Conservation (phyloP, 2,797 vertebrate genomes). For the Chloroceryle inda region DNA sequence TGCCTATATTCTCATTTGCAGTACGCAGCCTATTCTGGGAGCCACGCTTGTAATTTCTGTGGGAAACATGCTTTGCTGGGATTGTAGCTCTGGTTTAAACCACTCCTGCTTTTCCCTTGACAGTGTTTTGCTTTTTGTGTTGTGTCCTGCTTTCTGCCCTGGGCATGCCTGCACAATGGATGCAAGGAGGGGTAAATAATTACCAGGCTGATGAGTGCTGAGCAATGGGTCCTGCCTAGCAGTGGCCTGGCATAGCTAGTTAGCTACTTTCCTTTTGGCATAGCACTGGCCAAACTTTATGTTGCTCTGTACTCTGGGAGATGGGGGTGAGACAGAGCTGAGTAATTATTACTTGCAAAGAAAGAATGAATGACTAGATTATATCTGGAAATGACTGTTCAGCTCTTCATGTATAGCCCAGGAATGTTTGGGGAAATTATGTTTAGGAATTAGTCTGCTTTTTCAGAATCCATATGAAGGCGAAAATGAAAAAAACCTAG, state of each 20-base stretch:
- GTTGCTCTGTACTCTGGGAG: neutral
- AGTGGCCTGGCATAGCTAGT: neutral
- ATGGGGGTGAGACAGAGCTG: neutral
- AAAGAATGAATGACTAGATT: neutral
- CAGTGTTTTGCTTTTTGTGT: neutral
- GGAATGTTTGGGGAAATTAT: neutral
- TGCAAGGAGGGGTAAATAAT: neutral
- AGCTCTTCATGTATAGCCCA: neutral
- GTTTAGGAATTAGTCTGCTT: neutral
- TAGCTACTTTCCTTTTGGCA: neutral
- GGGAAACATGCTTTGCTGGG: neutral
- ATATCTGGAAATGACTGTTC: neutral
- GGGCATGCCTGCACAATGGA: neutral
- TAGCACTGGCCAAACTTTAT: neutral
- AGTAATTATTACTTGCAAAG: constrained; percentile 5
- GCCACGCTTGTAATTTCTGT: neutral
- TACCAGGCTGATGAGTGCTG: neutral
- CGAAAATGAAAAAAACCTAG: neutral
- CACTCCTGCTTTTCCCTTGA: neutral
- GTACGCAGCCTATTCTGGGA: neutral
- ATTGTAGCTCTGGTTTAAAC: neutral
- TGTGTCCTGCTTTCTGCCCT: neutral
- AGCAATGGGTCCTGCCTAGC: neutral
- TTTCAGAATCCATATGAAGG: neutral
- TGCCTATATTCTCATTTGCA: neutral